Conservation (phyloP, 2,113 vertebrate genomes). For the Craseonycteris thonglongyai region DNA sequence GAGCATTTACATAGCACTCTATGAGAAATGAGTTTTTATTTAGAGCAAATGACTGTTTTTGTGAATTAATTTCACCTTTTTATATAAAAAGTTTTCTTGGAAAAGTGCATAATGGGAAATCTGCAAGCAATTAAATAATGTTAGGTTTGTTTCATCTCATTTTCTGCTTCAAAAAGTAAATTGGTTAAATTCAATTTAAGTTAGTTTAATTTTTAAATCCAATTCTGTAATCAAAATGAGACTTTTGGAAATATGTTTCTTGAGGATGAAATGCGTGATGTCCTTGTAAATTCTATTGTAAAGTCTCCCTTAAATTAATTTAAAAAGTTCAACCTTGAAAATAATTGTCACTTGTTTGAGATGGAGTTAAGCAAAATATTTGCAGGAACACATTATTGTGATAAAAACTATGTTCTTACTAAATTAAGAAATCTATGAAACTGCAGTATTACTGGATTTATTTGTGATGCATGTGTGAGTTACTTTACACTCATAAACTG, state of each 20-base stretch:
- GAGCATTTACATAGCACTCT: background rate
- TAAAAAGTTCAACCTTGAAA: background rate
- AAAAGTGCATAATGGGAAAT: background rate
- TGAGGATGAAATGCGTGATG: background rate
- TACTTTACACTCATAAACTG: background rate
- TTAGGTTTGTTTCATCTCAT: background rate
- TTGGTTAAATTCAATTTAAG: constrained; percentile 13
- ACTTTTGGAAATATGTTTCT: background rate
- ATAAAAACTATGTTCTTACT: no score
- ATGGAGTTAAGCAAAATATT: background rate
- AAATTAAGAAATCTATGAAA: background rate
- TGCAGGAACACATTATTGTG: background rate
- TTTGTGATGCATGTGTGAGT: background rate
- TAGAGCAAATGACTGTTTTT: background rate
- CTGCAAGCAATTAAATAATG: background rate
- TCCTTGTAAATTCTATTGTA: background rate
- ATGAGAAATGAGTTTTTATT: background rate
- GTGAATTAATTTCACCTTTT: background rate
- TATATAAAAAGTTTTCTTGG: background rate
- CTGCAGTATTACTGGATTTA: background rate
- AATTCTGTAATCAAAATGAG: background rate
- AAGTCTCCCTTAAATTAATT: background rate
- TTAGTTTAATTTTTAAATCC: background rate
- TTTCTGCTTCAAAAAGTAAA: background rate
- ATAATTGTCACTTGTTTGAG: background rate